A percentile compares a stretch with the other conserved stretches of the same genome.
Conservation (phyloP, 2,888 invertebrate genomes). For the Plagiodera versicolora region DNA sequence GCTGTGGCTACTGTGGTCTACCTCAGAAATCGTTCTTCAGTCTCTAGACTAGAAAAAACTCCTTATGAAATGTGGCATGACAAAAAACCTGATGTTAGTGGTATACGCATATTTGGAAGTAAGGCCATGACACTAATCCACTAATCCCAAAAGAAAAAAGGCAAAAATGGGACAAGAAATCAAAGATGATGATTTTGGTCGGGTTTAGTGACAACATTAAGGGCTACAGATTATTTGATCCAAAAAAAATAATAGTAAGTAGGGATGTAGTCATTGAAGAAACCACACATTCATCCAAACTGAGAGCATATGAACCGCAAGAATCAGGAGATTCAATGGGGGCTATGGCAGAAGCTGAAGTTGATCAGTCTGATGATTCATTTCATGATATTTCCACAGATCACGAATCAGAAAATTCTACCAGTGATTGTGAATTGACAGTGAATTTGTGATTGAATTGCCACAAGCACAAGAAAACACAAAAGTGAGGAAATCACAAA, state of each 20-base stretch:
- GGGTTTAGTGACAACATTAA: slow-evolving; percentile 27
- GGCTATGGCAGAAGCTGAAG: slow-evolving; percentile 12
- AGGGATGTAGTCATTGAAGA: slow-evolving; percentile 16
- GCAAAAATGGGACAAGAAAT: slow-evolving; percentile 30
- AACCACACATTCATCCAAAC: slow-evolving; percentile 11
- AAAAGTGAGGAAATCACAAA: slow-evolving; percentile 20
- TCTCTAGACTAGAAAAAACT: slow-evolving; percentile 25
- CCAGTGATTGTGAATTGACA: not conserved
- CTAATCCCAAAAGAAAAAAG: slow-evolving; percentile 32
- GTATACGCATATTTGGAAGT: slow-evolving; percentile 31
- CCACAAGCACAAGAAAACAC: slow-evolving; percentile 11
- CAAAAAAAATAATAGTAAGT: slow-evolving; percentile 17
- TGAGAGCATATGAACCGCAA: slow-evolving; percentile 4
- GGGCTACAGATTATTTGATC: slow-evolving; percentile 28
- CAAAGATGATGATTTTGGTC: slow-evolving; percentile 25
- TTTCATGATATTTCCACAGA: slow-evolving; percentile 6
- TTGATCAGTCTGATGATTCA: slow-evolving; percentile 6
- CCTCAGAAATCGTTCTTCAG: slow-evolving; percentile 27
- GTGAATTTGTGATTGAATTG: not conserved
- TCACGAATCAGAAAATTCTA: slow-evolving; percentile 5
- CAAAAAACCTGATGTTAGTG: slow-evolving; percentile 28
- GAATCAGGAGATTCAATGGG: slow-evolving; percentile 23
- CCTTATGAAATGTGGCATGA: slow-evolving; percentile 31
- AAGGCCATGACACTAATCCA: slow-evolving; percentile 26
- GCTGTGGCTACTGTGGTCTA: slow-evolving; percentile 31